phyloP scores from a whole-genome alignment of 2,797 vertebrate species.

The Phalanger gymnotis region DNA sequence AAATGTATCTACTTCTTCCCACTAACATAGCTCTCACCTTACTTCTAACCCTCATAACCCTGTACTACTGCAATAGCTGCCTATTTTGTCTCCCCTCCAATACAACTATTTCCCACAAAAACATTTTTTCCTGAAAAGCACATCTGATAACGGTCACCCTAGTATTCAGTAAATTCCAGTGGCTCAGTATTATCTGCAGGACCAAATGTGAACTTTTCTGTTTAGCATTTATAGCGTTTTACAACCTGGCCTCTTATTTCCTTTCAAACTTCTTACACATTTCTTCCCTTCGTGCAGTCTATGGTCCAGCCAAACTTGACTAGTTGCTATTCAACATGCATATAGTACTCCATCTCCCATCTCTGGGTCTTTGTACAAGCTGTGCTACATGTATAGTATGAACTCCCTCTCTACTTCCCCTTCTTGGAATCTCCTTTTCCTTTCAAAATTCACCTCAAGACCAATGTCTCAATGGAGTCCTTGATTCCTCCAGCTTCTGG shows the following conservation, averaged over 20 bases:
- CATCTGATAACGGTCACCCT: neutral
- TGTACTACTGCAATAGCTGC: neutral
- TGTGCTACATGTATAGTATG: neutral
- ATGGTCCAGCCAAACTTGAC: neutral
- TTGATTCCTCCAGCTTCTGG: neutral
- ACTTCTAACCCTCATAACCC: neutral
- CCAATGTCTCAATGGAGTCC: neutral
- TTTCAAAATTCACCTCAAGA: neutral
- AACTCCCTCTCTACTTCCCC: neutral
- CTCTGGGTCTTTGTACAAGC: neutral
- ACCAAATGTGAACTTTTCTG: neutral
- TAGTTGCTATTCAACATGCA: neutral
- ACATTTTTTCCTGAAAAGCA: neutral
- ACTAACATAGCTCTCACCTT: neutral
- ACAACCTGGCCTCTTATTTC: neutral
- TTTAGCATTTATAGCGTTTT: neutral
- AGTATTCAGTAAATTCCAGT: neutral
- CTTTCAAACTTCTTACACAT: neutral
- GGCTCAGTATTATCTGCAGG: neutral
- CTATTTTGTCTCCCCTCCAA: neutral
- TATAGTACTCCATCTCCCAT: neutral
- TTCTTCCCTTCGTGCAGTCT: neutral
- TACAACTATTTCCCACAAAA: neutral
- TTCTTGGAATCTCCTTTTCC: neutral
- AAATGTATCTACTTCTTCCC: neutral